phyloP scores from a whole-genome alignment of 2,113 vertebrate genomes.

The Heterotis niloticus region DNA sequence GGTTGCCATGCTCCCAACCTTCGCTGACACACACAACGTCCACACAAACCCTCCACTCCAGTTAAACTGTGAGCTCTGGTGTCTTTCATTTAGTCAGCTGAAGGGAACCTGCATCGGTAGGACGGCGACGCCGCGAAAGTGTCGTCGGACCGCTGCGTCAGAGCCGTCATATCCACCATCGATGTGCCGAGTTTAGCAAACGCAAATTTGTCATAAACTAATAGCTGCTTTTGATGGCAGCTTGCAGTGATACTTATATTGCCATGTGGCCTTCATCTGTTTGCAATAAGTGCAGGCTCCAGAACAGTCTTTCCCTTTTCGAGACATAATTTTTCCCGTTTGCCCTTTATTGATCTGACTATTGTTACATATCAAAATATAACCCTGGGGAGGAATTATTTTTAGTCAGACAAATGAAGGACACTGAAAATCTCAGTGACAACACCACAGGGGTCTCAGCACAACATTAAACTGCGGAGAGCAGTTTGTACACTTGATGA shows the following conservation, averaged over 20 bases:
- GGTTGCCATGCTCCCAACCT: not conserved
- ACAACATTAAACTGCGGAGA: too few species aligned
- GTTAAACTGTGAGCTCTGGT: not conserved
- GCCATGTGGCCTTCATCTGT: too few species aligned
- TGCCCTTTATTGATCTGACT: not conserved
- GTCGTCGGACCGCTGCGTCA: not conserved
- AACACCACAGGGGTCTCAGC: too few species aligned
- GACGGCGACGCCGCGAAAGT: not conserved
- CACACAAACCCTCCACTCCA: not conserved
- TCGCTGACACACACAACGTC: not conserved
- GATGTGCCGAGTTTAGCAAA: not conserved
- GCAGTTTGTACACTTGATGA: too few species aligned
- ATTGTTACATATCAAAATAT: slow-evolving; percentile 3
- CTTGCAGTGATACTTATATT: too few species aligned
- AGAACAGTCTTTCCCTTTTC: too few species aligned
- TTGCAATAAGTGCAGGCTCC: too few species aligned
- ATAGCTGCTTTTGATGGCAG: not conserved
- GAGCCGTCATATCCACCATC: not conserved
- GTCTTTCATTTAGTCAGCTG: not conserved
- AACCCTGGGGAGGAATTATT: not conserved
- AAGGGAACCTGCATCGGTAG: not conserved
- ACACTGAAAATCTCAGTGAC: too few species aligned
- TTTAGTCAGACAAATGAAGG: not conserved
- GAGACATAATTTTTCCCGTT: not conserved
- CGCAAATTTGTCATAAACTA: not conserved